Evolutionary conservation across 2,113 vertebrate genomes (phyloP).

Genomic region (Stigmatopora nigra): DNA sequence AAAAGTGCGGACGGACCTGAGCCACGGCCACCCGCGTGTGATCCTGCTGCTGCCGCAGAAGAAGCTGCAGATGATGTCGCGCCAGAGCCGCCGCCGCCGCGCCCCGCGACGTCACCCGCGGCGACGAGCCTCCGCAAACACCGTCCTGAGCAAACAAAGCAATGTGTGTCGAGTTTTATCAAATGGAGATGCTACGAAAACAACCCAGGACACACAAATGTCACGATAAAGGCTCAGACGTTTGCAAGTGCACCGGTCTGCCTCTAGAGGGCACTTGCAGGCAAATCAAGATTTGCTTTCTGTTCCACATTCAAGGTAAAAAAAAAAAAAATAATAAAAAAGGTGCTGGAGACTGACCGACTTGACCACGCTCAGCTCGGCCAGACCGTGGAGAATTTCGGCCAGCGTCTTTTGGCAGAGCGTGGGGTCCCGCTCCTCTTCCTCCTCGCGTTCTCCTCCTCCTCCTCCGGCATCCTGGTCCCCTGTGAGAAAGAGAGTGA

Average conservation of each 20-base stretch:
- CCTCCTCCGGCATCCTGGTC: constrained; percentile 49
- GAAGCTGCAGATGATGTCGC: constrained; percentile 78
- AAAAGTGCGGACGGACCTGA: constrained; percentile 65
- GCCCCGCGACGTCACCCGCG: constrained; percentile 44
- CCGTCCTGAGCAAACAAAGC: constrained; percentile 41
- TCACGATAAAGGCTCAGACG: not conserved
- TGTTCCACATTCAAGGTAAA: too few relatives aligned
- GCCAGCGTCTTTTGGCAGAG: constrained; percentile 66
- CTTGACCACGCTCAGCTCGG: constrained; percentile 70
- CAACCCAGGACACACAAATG: too few relatives aligned
- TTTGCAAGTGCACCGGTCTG: constrained; percentile 21
- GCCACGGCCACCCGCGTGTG: constrained; percentile 84
- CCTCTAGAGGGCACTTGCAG: constrained; percentile 43
- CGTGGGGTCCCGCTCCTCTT: constrained; percentile 34
- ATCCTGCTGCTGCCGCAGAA: constrained; percentile 80
- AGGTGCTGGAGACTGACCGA: constrained; percentile 50
- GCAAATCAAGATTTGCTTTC: not conserved
- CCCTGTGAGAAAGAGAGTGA: not conserved
- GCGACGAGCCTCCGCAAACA: constrained; percentile 48
- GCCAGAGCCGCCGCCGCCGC: constrained; percentile 63
- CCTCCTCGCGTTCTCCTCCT: constrained; percentile 34
- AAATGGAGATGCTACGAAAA: too few relatives aligned
- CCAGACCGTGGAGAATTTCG: constrained; percentile 69
- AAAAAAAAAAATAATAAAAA: too few relatives aligned
- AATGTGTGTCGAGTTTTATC: too few relatives aligned